Evolutionary conservation across 2,888 invertebrate genomes (phyloP).

Genomic region (Gasteruption jaculator): DNA sequence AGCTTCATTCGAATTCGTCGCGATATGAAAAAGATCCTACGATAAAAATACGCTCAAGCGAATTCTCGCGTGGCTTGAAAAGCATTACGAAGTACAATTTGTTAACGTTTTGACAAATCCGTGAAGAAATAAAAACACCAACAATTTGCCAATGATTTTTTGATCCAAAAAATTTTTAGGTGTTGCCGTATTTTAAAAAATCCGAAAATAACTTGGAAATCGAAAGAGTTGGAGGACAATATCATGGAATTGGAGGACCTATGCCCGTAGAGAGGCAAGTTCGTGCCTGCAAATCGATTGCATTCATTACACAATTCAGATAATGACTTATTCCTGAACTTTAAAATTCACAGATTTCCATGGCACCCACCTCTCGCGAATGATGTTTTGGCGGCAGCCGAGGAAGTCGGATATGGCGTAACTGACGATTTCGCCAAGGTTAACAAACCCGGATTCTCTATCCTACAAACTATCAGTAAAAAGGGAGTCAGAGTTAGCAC

Average conservation of each 20-base stretch:
- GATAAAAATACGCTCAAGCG: too few species aligned
- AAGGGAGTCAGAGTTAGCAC: conserved; percentile 61
- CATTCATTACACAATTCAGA: too few species aligned
- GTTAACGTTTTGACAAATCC: too few species aligned
- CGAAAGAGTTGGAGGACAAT: conserved; percentile 56
- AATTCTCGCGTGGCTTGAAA: too few species aligned
- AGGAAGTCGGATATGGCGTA: conserved; percentile 61
- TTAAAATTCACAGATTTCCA: conserved; percentile 53
- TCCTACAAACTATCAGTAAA: conserved; percentile 63
- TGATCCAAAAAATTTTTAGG: conserved; percentile 43
- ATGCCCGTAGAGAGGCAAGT: conserved; percentile 53
- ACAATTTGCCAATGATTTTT: too few species aligned
- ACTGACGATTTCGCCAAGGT: conserved; percentile 63
- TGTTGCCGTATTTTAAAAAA: conserved; percentile 67
- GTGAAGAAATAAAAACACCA: too few species aligned
- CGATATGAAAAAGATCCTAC: too few species aligned
- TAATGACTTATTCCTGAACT: too few species aligned
- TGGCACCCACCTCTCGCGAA: conserved; percentile 61
- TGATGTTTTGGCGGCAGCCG: conserved; percentile 59
- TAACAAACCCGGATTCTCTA: conserved; percentile 60
- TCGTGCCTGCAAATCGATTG: too few species aligned
- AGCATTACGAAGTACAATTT: too few species aligned
- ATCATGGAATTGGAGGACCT: conserved; percentile 62
- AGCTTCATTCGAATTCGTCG: too few species aligned
- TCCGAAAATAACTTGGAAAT: conserved; percentile 66